Evolutionary conservation across 2,888 invertebrate species (phyloP), one percentile per base, ranked within the genome.

Genomic region (Parthenolecanium corni): DNA sequence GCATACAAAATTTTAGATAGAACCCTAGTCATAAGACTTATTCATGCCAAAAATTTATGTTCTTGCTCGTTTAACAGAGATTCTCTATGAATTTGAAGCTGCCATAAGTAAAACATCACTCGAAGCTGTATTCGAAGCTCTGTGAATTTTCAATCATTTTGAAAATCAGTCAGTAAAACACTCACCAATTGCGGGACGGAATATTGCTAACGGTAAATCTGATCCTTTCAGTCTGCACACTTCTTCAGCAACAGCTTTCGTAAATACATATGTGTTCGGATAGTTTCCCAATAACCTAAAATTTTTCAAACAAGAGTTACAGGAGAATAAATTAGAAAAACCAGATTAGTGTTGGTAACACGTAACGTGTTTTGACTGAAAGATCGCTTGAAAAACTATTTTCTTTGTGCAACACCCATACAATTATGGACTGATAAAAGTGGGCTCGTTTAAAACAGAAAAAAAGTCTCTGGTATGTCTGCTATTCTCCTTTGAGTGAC

Each of bases 181-280:
- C 62, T 16, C 47, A 66, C 66, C 66, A 66, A 94, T 89, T 1
- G 89, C 84, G 0, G 94, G 94, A 66, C 93, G 77, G 67, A 90
- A 81, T 65, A 94, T 83, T 66, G 85, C 86, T n/a, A 89, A 77
- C 0, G 93, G 92, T 68, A 93, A 73, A 14, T 80, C 80, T 36
- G 75, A 76, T 0, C 82, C 84, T 69, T 84, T 81, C 62, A 78
- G 78, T 53, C 80, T 75, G 0, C 93, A 77, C 1, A 86, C 76
- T 65, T 84, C 82, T 71, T 94, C 94, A 0, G 90, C 90, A 0
- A 93, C 75, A 1, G 90, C 89, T 75, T 95, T 95, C 0, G 94
- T 93, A 71, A 84, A 88, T 1, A 91, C 86, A 72, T 94, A 95
- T 0, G 92, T 92, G 71, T 95, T 94, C 0, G 93, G 94, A 71